A percentile compares a stretch with the other conserved stretches of the same genome.
Conservation (phyloP, 2,888 invertebrate species). For the Bombylius discolor region DNA sequence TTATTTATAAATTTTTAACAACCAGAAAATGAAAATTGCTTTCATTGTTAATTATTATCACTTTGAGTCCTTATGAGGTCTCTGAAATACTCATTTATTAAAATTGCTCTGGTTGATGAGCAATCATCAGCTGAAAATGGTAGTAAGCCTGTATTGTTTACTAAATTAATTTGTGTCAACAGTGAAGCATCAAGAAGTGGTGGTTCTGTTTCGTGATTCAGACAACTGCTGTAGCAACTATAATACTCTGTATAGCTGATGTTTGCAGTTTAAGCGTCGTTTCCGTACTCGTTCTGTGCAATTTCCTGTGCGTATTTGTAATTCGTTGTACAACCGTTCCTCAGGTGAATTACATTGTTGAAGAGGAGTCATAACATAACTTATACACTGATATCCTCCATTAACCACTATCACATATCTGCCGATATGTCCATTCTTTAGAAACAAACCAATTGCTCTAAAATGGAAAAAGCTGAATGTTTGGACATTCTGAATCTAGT, state of each 20-base stretch:
- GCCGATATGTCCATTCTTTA: background rate
- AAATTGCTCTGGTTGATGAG: background rate
- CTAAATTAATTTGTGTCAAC: too few species aligned
- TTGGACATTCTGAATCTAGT: too few species aligned
- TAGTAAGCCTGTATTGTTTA: background rate
- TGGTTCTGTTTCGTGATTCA: background rate
- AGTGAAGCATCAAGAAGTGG: background rate
- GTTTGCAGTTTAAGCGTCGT: slow-evolving; percentile 7
- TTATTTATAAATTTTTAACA: too few species aligned
- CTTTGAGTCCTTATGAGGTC: too few species aligned
- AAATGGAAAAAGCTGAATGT: too few species aligned
- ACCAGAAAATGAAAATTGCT: too few species aligned
- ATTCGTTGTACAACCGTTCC: slow-evolving; percentile 1
- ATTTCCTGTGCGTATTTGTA: slow-evolving; percentile 8
- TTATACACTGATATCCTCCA: background rate
- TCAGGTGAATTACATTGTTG: background rate
- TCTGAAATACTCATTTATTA: background rate
- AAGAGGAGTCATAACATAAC: slow-evolving; percentile 1
- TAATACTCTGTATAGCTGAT: slow-evolving; percentile 6
- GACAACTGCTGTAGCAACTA: slow-evolving; percentile 10
- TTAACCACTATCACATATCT: background rate
- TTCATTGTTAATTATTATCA: too few species aligned
- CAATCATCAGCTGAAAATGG: background rate
- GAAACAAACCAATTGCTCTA: too few species aligned
- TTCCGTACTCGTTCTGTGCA: slow-evolving; percentile 10